A percentile compares a stretch with the other conserved stretches of the same genome.
Conservation (phyloP, 2,797 vertebrate species). For the Urocyon cinereoargenteus region DNA sequence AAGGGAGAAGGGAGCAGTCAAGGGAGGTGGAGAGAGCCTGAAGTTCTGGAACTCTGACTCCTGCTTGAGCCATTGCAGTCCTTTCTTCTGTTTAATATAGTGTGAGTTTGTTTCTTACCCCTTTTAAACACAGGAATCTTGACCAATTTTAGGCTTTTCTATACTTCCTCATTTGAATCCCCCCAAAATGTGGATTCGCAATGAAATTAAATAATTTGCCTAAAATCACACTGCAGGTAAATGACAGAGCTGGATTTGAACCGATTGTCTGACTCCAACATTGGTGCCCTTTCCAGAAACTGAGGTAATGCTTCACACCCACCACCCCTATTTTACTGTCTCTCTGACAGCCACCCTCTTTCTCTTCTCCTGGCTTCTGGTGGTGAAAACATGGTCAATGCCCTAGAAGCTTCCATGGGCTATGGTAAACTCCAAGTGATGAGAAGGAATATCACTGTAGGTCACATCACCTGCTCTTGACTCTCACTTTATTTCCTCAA, state of each 20-base stretch:
- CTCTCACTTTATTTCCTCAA: not conserved
- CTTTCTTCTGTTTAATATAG: not conserved
- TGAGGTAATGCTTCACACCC: not conserved
- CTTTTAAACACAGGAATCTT: not conserved
- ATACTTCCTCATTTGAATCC: not conserved
- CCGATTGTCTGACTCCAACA: not conserved
- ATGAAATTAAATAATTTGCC: not conserved
- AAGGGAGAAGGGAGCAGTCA: not conserved
- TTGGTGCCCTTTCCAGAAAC: not conserved
- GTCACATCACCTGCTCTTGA: not conserved
- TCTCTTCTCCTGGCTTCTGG: not conserved
- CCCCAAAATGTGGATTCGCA: not conserved
- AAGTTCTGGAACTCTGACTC: rapidly evolving
- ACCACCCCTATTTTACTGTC: rapidly evolving
- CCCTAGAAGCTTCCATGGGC: not conserved
- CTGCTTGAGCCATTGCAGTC: rapidly evolving
- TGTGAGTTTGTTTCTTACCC: constrained; percentile 24
- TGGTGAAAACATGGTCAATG: not conserved
- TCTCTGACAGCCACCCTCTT: not conserved
- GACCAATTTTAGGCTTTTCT: not conserved
- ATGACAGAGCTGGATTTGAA: not conserved
- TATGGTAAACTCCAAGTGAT: not conserved
- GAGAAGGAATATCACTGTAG: not conserved
- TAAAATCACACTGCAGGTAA: not conserved
- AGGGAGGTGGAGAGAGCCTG: not conserved